Base-by-base conservation (phyloP, 2,113 vertebrate species). In the Mandrillus leucophaeus region DNA sequence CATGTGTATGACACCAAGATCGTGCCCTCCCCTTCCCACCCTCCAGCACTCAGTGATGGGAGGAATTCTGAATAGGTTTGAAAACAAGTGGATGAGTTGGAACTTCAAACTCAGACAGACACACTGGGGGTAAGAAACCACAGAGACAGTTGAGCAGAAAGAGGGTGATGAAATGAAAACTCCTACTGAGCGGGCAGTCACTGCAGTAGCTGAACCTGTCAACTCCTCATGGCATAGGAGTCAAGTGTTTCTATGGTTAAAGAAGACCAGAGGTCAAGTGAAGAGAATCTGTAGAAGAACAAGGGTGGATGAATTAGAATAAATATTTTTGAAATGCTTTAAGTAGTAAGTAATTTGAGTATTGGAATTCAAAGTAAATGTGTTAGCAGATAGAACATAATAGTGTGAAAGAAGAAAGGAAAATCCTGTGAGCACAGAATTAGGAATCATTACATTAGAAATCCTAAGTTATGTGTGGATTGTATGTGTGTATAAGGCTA, bases 321-420 rank as follows among this genome's bases (percentile, higher is more conserved):
- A 97, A 97, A 94, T 97, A 92, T 91, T 92, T 98, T 97, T 96
- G 52, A 96, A 97, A 94, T 43, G 55, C 86, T 94, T 93, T 97
- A 96, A 94, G 88, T 97, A 96, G 95, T 81, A 61, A 94, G 52
- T 94, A 97, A 80, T 79, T 64, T 90, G 92, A 43, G 76, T 94
- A 79, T 90, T 79, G 38, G 73, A 92, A 95, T 96, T 96, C 27
- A 64, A 68, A 94, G 88, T 79, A 59, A 90, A 32, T 88, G 20
- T 93, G 2, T 92, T 73, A 78, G 50, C 45, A 73, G 80, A 70
- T 68, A 48, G 83, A 97, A 35, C n/a, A 22, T 45, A 80, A 52
- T 45, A 87, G 23, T 13, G 4, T 68, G n/a, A 73, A 93, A 92
- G 22, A 18, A 81, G 57, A 95, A 88, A 55, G n/a, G 43, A 9